Evolutionary conservation across 2,113 vertebrate genomes (phyloP).

Genomic region (Mugil cephalus): DNA sequence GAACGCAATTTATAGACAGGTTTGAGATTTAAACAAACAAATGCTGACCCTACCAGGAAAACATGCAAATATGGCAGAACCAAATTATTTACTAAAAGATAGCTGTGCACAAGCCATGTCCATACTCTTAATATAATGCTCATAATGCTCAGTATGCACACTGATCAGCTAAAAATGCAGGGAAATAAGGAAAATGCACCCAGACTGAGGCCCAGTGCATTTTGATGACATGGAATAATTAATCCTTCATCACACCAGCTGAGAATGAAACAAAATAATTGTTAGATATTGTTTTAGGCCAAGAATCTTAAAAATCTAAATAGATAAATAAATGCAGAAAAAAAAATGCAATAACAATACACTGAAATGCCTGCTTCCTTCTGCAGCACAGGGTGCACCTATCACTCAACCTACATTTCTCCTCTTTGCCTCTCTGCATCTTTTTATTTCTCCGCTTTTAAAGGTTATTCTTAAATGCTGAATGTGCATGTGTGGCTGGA

Average conservation of each 20-base stretch:
- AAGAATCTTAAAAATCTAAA: constrained; percentile 9
- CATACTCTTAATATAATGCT: background rate
- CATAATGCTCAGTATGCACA: background rate
- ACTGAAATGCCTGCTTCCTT: constrained; percentile 19
- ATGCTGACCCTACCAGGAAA: constrained; percentile 19
- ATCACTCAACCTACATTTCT: constrained; percentile 47
- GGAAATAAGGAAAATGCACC: constrained; percentile 37
- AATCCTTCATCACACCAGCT: background rate
- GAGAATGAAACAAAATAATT: constrained; percentile 32
- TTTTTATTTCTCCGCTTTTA: constrained; percentile 6
- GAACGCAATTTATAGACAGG: constrained; percentile 19
- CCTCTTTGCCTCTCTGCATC: background rate
- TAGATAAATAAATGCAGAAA: background rate
- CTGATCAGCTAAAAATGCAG: constrained; percentile 19
- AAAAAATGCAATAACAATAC: constrained; percentile 11
- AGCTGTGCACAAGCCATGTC: background rate
- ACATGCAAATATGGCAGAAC: constrained; percentile 23
- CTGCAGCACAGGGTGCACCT: constrained; percentile 60
- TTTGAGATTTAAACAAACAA: constrained; percentile 37
- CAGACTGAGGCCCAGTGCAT: constrained; percentile 73
- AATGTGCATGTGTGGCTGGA: constrained; percentile 27
- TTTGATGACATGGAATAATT: constrained; percentile 37
- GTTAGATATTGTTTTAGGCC: background rate
- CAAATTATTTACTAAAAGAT: constrained; percentile 7
- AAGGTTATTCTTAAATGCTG: constrained; percentile 29